Percentiles rank a stretch among this genome's conserved stretches.
Evolutionary conservation across 2,888 invertebrate species (phyloP).

Genomic region (Eilema caniola): DNA sequence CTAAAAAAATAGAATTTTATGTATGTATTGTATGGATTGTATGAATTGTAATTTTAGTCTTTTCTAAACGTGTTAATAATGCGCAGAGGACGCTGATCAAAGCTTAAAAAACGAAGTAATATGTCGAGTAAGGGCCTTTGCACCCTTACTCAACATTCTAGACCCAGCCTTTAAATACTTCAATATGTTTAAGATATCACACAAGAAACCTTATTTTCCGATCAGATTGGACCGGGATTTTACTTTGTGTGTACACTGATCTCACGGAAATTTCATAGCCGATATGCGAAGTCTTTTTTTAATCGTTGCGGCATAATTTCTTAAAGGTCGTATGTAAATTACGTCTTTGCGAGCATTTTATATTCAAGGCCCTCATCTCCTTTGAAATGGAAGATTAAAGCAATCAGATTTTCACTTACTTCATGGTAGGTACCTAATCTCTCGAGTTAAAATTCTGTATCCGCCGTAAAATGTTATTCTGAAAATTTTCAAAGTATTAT

Average conservation of each 20-base stretch:
- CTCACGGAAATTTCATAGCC: neutral
- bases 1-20: no score
- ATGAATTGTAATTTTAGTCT: no score
- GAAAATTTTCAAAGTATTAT: neutral
- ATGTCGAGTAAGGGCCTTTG: no score
- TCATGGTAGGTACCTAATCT: neutral
- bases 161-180: neutral
- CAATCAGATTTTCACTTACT: slow-evolving; percentile 4
- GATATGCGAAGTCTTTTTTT: neutral
- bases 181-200: neutral
- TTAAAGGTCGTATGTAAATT: neutral
- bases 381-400: slow-evolving; percentile 2
- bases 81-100: no score
- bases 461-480: neutral
- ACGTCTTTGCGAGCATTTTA: neutral
- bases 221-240: neutral
- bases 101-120: no score
- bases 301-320: neutral
- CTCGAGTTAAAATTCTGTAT: neutral
- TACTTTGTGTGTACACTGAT: neutral
- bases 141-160: no score
- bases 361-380: slow-evolving; percentile 4
- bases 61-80: no score
- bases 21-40: no score
- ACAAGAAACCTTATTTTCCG: neutral